Conservation (phyloP, 2,113 vertebrate species). For the Puntigrus tetrazona region DNA sequence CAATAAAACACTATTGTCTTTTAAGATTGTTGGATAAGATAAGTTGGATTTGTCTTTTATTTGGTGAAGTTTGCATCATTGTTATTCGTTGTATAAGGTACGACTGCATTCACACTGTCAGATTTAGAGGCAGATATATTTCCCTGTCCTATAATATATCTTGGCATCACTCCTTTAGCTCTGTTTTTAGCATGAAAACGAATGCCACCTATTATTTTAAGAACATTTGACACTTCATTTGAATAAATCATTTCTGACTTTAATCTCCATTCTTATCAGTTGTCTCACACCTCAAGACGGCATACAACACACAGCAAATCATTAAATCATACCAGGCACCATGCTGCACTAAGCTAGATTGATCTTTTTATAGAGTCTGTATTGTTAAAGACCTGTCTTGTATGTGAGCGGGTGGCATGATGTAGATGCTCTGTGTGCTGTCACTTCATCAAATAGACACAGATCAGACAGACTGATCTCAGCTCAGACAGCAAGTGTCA, state of each 20-base stretch:
- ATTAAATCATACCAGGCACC: not conserved
- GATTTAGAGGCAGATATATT: not conserved
- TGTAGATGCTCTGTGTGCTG: slow-evolving; percentile 35
- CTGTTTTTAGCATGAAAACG: not conserved
- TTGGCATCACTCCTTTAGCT: not conserved
- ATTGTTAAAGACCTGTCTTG: slow-evolving; percentile 47
- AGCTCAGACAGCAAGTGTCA: slow-evolving; percentile 51
- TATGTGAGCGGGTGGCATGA: slow-evolving; percentile 34
- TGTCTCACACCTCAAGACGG: not conserved
- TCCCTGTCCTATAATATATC: not conserved
- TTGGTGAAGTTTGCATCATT: not conserved
- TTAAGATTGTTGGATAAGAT: not conserved
- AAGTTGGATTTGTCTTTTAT: not conserved
- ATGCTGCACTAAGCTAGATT: slow-evolving; percentile 17
- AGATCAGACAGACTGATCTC: slow-evolving; percentile 43
- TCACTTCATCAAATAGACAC: slow-evolving; percentile 49
- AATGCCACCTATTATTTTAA: not conserved
- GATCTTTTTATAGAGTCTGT: slow-evolving; percentile 39
- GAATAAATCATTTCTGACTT: slow-evolving; percentile 5
- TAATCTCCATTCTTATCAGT: not conserved
- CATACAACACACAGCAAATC: slow-evolving; percentile 2
- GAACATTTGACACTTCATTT: slow-evolving; percentile 1
- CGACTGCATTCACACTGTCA: not conserved
- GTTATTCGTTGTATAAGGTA: not conserved
- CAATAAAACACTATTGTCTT: not conserved